phyloP scores from a whole-genome alignment of 2,113 vertebrate species.

The Sceloporus undulatus region DNA sequence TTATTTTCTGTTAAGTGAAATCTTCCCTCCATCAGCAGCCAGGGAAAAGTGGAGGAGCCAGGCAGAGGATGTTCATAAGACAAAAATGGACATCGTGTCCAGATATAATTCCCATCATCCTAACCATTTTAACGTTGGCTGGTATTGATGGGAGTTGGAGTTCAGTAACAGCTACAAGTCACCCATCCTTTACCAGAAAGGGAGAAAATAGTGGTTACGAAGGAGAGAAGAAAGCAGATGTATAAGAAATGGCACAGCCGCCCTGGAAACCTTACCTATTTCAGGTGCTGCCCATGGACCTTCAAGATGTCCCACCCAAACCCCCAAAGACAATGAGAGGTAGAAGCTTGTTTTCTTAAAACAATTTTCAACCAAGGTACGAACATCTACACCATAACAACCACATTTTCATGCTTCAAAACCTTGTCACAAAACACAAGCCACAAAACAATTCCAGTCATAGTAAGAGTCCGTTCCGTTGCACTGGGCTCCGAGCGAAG shows the following conservation, averaged over 20 bases:
- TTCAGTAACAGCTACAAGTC: background rate
- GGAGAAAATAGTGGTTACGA: background rate
- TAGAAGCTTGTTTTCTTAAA: background rate
- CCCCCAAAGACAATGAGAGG: background rate
- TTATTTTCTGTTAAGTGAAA: too few relatives aligned
- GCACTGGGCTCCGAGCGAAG: background rate
- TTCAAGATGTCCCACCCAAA: background rate
- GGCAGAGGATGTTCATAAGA: too few relatives aligned
- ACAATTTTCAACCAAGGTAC: background rate
- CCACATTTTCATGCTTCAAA: background rate
- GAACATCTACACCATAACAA: background rate
- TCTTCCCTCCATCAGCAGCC: too few relatives aligned
- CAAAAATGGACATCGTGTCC: too few relatives aligned
- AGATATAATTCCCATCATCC: background rate
- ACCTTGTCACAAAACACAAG: background rate
- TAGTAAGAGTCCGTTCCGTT: background rate
- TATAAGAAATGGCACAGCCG: background rate
- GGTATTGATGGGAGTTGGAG: background rate
- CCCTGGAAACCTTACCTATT: too few relatives aligned
- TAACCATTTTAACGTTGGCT: background rate
- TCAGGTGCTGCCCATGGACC: background rate
- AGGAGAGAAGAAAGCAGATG: background rate
- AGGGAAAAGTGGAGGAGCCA: background rate
- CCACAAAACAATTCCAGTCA: background rate
- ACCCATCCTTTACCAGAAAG: background rate